Conservation (phyloP, 2,797 vertebrate genomes). For the Alosa sapidissima region DNA sequence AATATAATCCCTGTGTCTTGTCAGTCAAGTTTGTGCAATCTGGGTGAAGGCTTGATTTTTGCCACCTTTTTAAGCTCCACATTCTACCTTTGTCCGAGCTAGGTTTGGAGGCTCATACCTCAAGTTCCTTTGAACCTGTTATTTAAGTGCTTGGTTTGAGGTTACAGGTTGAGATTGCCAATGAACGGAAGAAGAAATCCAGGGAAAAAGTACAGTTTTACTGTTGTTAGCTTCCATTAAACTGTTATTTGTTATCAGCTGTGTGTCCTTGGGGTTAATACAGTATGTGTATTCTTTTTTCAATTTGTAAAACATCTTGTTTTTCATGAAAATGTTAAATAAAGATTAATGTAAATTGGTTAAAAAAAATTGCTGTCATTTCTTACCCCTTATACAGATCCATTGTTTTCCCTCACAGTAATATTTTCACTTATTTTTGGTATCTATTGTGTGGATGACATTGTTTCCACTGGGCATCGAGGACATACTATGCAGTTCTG, state of each 20-base stretch:
- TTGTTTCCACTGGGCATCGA: no score
- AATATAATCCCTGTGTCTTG: conserved; percentile 8
- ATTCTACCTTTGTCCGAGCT: conserved; percentile 40
- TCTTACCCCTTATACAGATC: not conserved
- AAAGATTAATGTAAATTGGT: conserved; percentile 68
- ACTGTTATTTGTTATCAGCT: conserved; percentile 52
- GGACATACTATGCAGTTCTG: no score
- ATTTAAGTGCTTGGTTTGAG: conserved; percentile 35
- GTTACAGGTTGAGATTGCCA: conserved; percentile 16
- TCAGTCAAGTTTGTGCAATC: conserved; percentile 45
- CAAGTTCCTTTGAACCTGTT: conserved; percentile 40
- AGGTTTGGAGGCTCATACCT: conserved; percentile 47
- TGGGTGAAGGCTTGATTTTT: conserved; percentile 39
- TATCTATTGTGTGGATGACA: no score
- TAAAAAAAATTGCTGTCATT: conserved; percentile 20
- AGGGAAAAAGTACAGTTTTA: conserved; percentile 35
- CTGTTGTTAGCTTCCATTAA: conserved; percentile 47
- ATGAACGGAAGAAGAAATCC: conserved; percentile 25
- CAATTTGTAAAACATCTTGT: conserved; percentile 46
- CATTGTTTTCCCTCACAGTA: no score
- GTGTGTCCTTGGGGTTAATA: conserved; percentile 54
- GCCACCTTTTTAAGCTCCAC: conserved; percentile 39
- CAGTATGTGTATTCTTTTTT: conserved; percentile 44
- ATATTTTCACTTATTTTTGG: no score
- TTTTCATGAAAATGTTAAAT: conserved; percentile 74